Percentiles rank a stretch among this genome's conserved stretches.
These are phyloP conservation scores for Heliothis virescens DNA, from an alignment of 1,140 invertebrate species.

Conservation along the genomic window DNA sequence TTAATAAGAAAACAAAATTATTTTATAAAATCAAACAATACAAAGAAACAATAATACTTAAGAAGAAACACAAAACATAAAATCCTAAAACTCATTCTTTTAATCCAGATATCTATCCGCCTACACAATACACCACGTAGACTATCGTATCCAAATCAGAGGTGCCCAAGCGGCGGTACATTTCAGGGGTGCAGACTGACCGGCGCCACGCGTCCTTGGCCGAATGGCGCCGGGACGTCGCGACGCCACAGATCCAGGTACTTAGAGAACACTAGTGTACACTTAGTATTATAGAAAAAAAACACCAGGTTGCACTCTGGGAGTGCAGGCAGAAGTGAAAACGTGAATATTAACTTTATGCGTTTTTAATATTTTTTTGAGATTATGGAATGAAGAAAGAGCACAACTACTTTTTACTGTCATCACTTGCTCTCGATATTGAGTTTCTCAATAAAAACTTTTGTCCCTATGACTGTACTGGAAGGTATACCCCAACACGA, in stretches of 20 bases:
- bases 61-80: neutral
- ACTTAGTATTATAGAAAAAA: neutral
- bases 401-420: too few species aligned
- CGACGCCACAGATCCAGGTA: neutral
- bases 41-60: neutral
- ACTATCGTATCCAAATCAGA: neutral
- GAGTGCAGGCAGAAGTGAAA: too few species aligned
- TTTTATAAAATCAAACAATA: neutral
- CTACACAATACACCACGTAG: neutral
- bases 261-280: neutral
- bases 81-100: neutral
- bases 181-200: slow-evolving; percentile 13
- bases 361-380: too few species aligned
- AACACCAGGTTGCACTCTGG: too few species aligned
- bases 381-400: too few species aligned
- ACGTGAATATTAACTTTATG: too few species aligned
- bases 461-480: too few species aligned
- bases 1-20: too few species aligned
- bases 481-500: too few species aligned
- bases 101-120: neutral
- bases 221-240: slow-evolving; percentile 1
- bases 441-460: too few species aligned
- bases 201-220: slow-evolving; percentile 28
- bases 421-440: too few species aligned
- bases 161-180: neutral